Base-by-base conservation (phyloP, 2,888 invertebrate species). In the Augiades crinisus region DNA sequence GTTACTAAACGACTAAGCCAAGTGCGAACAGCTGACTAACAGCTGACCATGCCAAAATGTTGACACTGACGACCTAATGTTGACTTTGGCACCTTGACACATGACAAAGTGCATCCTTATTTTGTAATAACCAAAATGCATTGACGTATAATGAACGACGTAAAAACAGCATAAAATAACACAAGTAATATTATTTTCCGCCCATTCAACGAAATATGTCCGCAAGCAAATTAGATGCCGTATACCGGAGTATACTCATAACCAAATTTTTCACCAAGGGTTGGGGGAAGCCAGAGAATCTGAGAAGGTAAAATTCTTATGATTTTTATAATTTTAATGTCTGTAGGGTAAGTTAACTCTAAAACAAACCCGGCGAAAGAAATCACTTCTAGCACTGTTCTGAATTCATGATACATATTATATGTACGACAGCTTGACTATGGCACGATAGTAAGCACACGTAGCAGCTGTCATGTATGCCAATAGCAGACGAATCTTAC, bases 181-280 rank as follows among this genome's bases (percentile, higher is more conserved):
- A 55, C 54, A 60, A 55, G 55, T 40, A 56, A 40, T 36, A 46
- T 47, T 34, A 40, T 45, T 55, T 45, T 40, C 61, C 64, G 61
- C 59, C 65, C 60, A 50, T 61, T 63, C 52, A 49, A 60, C 53
- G 59, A 68, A 87, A 71, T 68, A 92, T 92, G 92, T 90, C 92
- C 59, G 81, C 91, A 51, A 92, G 92, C 67, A 92, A 87, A 68
- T 82, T 96, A 66, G 96, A 96, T 78, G 93, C 94, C 55, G 90
- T 96, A 46, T 98, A 98, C 77, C 92, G 98, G 62, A 95, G 95
- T 75, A 91, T 98, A 72, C 91, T 98, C 51, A 89, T 98, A 52
- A 95, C 96, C 1, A 96, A 95, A 81, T 97, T 98, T 80, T 99
- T 99, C 74, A 96, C 95, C 1, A 96, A 97, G 90, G 98, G 98